Conservation (phyloP, 1,140 invertebrate species). For the Theocolax elegans region DNA sequence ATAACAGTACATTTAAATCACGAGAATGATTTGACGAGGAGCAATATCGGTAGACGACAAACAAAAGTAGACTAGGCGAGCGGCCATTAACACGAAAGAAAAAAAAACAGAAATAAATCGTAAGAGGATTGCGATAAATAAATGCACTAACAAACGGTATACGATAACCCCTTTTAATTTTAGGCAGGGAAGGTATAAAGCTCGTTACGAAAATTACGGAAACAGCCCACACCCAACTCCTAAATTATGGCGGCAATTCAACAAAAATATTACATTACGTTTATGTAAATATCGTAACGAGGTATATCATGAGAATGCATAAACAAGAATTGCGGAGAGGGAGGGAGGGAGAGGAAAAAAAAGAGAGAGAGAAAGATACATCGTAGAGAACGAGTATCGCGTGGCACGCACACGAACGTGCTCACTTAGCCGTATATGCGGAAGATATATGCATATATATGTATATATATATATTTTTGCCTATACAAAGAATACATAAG, state of each 20-base stretch:
- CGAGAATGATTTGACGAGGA: too few species aligned
- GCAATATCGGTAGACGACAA: too few species aligned
- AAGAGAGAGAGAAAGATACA: background rate
- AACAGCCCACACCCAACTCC: background rate
- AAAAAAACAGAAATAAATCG: too few species aligned
- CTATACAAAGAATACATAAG: background rate
- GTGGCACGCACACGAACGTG: background rate
- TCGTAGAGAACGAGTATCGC: slow-evolving; percentile 4
- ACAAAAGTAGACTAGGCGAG: too few species aligned
- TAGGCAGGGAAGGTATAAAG: too few species aligned
- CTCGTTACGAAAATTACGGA: background rate
- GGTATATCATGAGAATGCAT: slow-evolving; percentile 19
- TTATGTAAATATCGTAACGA: slow-evolving; percentile 12
- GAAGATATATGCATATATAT: too few species aligned
- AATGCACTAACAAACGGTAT: too few species aligned
- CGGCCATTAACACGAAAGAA: too few species aligned
- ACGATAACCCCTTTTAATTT: too few species aligned
- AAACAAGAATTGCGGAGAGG: background rate
- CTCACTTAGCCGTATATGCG: too few species aligned
- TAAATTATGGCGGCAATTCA: slow-evolving; percentile 16
- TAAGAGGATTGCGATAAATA: too few species aligned
- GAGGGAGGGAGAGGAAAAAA: background rate
- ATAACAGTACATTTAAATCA: too few species aligned
- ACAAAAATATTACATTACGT: slow-evolving; percentile 16
- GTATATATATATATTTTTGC: background rate